Base-by-base conservation (phyloP, 37 sponge, comb jelly and placozoan species). In the Eunapius fragilis region DNA sequence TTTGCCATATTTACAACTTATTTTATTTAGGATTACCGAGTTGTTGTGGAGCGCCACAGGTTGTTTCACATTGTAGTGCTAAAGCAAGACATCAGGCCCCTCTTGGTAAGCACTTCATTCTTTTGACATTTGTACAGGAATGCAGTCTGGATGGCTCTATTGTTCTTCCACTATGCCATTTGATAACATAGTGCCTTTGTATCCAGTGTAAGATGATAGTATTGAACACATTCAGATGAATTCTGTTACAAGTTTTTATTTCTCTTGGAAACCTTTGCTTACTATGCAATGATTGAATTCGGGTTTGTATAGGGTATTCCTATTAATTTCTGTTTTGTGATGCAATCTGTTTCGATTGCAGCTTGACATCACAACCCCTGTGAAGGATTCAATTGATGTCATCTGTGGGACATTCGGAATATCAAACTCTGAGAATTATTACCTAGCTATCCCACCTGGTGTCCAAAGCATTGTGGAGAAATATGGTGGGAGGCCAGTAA, bases 21-120 rank as follows among this genome's bases (percentile, higher is more conserved):
- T n/a, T n/a, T n/a, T n/a, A n/a, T 41, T 49, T 30, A 92, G 89
- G 82, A 83, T 35, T 92, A 49, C 49, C 80, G 79, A 50, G 75
- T 85, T 6, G 72, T 92, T 32, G 74, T 84, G 31, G 81, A 79
- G 10, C 73, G 80, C 35, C 81, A 88, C 76, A 50, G 45, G 45
- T 72, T 89, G 26, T 76, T 92, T n/a, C 81, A 92, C 31, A 74
- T 92, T 37, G 79, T 85, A 23, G 78, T 92, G 32, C 72, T 92
- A 79, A 80, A 92, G 27, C 82, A 85, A 76, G 92, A 88, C 31
- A 77, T 87, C 27, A 77, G 92, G 7, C 74, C 88, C 14, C 26
- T 92, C 22, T 74, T 92, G 82, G 92, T 92, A 37, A 84, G 81
- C 31, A 33, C 25, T 28, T 3, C 11, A 30, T n/a, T n/a, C n/a